Evolutionary conservation across 2,888 invertebrate species (phyloP).

Genomic region (Lissocephala sabroskyi): DNA sequence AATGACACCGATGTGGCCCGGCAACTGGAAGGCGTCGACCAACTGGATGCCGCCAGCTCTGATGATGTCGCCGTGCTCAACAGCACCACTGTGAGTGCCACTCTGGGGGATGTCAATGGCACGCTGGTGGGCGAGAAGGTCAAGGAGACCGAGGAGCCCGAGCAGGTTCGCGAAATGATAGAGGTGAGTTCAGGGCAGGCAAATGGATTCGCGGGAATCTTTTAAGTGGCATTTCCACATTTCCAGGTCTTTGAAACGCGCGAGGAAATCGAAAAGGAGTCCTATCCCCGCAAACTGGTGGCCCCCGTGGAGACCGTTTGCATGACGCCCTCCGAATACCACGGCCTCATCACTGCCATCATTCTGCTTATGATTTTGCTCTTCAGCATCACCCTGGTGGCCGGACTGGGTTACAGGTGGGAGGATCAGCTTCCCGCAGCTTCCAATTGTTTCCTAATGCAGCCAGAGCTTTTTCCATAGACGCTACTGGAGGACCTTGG

Average conservation of each 20-base stretch:
- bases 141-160: conserved; percentile 74
- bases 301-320: conserved; percentile 83
- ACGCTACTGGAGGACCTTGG: conserved; percentile 84
- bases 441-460: no score
- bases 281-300: conserved; percentile 77
- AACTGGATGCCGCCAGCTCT: conserved; percentile 22
- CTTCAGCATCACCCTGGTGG: conserved; percentile 81
- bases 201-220: no score
- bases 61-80: conserved; percentile 58
- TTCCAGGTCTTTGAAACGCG: conserved; percentile 86
- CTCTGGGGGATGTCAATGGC: conserved; percentile 50
- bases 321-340: conserved; percentile 87
- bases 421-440: no score
- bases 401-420: conserved; percentile 84
- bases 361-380: conserved; percentile 83
- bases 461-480: no score
- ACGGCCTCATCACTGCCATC: conserved; percentile 86
- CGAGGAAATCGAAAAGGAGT: conserved; percentile 79
- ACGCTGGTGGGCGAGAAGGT: conserved; percentile 42
- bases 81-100: conserved; percentile 60
- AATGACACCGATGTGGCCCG: conserved; percentile 64
- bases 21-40: conserved; percentile 25
- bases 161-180: conserved; percentile 91
- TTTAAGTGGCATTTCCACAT: no score
- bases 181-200: conserved; percentile 75